Conservation (phyloP, 2,113 vertebrate species). For the Spea multiplicata region DNA sequence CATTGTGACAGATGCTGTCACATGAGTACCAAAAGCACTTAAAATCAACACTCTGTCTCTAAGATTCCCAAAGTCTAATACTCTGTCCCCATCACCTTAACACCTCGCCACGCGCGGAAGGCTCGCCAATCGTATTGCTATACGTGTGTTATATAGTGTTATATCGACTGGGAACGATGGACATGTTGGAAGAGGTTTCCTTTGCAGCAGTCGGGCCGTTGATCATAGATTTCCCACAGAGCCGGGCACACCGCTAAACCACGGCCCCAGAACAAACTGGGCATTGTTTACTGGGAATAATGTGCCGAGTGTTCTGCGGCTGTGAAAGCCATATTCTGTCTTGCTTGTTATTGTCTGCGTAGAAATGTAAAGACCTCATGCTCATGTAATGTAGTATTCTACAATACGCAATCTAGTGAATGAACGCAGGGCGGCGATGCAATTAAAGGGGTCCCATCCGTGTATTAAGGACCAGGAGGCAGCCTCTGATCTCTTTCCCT, state of each 20-base stretch:
- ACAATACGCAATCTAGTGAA: too few relatives aligned
- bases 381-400: slow-evolving; percentile 32
- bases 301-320: slow-evolving; percentile 49
- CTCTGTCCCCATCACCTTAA: too few relatives aligned
- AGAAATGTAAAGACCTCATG: slow-evolving; percentile 49
- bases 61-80: too few relatives aligned
- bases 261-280: slow-evolving; percentile 48
- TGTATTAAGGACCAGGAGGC: too few relatives aligned
- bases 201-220: slow-evolving; percentile 50
- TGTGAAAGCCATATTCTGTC: slow-evolving; percentile 53
- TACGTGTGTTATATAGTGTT: too few relatives aligned
- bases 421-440: too few relatives aligned
- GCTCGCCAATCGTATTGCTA: slow-evolving; percentile 56
- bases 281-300: slow-evolving; percentile 63
- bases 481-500: too few relatives aligned
- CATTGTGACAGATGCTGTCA: too few relatives aligned
- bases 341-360: slow-evolving; percentile 48
- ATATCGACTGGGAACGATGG: slow-evolving; percentile 68
- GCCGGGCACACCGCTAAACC: slow-evolving; percentile 48
- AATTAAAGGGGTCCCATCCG: too few relatives aligned
- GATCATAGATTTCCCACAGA: slow-evolving; percentile 58
- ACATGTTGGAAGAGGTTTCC: slow-evolving; percentile 64
- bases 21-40: too few relatives aligned
- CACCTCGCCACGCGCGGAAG: neutral
- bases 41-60: too few relatives aligned